Evolutionary conservation across 2,113 vertebrate species (phyloP).

Genomic region (Rhineura floridana): DNA sequence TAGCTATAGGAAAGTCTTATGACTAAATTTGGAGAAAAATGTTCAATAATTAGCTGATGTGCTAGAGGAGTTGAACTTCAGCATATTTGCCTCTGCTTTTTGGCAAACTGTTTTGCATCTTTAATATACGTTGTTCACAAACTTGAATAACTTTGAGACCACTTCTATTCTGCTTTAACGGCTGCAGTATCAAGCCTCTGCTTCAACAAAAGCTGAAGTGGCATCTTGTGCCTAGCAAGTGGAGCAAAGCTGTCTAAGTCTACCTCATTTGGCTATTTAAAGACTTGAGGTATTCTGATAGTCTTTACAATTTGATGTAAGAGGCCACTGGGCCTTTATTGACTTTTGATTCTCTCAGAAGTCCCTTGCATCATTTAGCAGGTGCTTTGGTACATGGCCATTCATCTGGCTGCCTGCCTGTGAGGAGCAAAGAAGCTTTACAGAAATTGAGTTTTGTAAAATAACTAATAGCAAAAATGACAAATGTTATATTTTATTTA

Average conservation of each 20-base stretch:
- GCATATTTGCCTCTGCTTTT: constrained; percentile 37
- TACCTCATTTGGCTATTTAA: background rate
- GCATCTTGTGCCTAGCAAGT: constrained; percentile 13
- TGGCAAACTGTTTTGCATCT: background rate
- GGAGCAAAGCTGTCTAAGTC: background rate
- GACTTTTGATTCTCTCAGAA: background rate
- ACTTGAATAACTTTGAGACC: background rate
- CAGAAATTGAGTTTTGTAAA: background rate
- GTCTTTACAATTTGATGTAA: background rate
- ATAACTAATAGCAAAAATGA: no score
- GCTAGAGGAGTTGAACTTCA: constrained; percentile 38
- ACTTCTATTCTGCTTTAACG: background rate
- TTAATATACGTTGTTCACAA: constrained; percentile 10
- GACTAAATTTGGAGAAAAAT: constrained; percentile 17
- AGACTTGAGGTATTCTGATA: background rate
- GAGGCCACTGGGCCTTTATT: background rate
- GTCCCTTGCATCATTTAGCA: background rate
- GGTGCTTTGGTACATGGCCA: background rate
- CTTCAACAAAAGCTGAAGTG: background rate
- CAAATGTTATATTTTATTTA: background rate
- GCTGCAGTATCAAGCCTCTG: background rate
- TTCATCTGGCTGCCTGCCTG: background rate
- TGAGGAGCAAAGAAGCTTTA: background rate
- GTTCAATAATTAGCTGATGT: constrained; percentile 30
- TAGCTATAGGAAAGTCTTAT: constrained; percentile 30